Evolutionary conservation across 2,888 invertebrate genomes (phyloP), one percentile per base, ranked within the genome.

Genomic region (Nemotelus nigrinus): DNA sequence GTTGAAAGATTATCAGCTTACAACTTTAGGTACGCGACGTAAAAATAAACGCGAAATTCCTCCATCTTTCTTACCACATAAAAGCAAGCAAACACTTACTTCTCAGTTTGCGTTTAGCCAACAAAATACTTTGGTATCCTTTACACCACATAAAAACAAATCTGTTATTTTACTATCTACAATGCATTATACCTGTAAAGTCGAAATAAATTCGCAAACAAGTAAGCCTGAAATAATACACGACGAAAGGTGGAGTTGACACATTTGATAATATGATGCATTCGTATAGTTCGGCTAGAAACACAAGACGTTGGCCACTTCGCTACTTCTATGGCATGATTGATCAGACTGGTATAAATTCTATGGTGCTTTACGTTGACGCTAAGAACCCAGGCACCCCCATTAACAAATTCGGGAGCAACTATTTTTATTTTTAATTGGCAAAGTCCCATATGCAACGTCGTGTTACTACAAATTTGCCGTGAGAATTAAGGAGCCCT

Each of bases 1-100:
- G 77, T 80, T 84, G 60, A 72, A 81, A 77, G 79, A 80, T 57
- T 84, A 84, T 78, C 77, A 80, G 68, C 57, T 80, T 75, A 80
- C 80, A 71, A 64, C 77, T 58, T 64, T 78, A 64, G 78, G 83
- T 76, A 81, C 76, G 65, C 25, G 0, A 25, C 25, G 25, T 25
- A 25, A 25, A 25, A 80, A 80, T 70, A 80, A 80, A 53, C 77
- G 76, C 44, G 79, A 80, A 64, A 78, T 80, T 7, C 77, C 77
- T 77, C 77, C 75, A 74, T 63, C 63, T 8, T 41, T 63, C 43
- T 63, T 63, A 43, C 41, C 63, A 63, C 41, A 63, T 63, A 63
- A 43, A 63, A 63, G 57, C 25, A 57, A 57, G 63, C 63, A 39
- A 63, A 4, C 8, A 63, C 70, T 74, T 63, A 68, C 78, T 63